Conservation (phyloP, 1,140 invertebrate species). For the Dreissena polymorpha region DNA sequence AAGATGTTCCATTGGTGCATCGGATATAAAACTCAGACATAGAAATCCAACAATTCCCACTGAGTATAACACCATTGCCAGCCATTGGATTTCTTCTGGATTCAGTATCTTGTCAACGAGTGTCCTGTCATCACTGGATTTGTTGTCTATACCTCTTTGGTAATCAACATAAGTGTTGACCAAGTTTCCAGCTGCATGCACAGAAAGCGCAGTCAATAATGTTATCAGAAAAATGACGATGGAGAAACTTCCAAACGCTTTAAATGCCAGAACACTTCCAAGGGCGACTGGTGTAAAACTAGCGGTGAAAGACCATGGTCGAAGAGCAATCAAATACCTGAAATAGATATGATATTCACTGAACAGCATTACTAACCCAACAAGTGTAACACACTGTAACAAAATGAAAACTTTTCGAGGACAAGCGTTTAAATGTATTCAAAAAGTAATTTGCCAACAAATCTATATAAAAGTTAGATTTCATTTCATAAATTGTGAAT, state of each 20-base stretch:
- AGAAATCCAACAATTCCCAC: constrained; percentile 94
- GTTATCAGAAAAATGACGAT: constrained; percentile 89
- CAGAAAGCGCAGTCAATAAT: constrained; percentile 91
- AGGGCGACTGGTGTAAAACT: constrained; percentile 93
- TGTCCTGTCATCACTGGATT: constrained; percentile 93
- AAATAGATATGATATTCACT: constrained; percentile 1
- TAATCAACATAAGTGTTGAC: constrained; percentile 98
- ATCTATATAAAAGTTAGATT: too few relatives aligned
- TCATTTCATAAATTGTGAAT: too few relatives aligned
- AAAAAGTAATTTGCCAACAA: too few relatives aligned
- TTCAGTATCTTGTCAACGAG: constrained; percentile 93
- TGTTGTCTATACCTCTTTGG: constrained; percentile 94
- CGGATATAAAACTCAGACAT: constrained; percentile 88
- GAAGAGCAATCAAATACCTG: constrained; percentile 83
- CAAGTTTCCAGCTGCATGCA: constrained; percentile 97
- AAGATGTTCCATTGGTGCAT: constrained; percentile 95
- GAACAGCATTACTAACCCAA: too few relatives aligned
- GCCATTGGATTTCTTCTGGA: constrained; percentile 91
- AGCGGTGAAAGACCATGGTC: constrained; percentile 96
- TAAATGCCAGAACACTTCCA: constrained; percentile 92
- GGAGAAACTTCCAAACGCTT: constrained; percentile 87
- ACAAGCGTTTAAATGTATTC: too few relatives aligned
- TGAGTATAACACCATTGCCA: constrained; percentile 93
- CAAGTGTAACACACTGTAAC: too few relatives aligned
- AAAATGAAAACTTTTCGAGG: too few relatives aligned